Conservation (phyloP, 2,797 vertebrate species). For the Ispidina lecontei region DNA sequence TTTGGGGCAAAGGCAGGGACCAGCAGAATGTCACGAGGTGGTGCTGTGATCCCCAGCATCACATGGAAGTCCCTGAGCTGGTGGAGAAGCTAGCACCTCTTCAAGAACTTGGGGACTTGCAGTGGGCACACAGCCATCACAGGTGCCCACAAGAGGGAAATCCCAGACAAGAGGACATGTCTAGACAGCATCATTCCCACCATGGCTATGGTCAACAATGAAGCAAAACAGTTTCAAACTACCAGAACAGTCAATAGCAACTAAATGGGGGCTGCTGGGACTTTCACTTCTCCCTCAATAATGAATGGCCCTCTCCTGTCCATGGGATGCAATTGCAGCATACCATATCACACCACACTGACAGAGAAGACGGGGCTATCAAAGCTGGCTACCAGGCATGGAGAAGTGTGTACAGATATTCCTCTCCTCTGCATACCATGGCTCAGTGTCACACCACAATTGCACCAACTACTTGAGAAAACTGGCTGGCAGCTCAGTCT, state of each 20-base stretch:
- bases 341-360: not conserved
- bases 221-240: not conserved
- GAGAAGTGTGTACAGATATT: not conserved
- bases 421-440: not conserved
- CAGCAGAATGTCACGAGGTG: not conserved
- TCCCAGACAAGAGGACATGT: not conserved
- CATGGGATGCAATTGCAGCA: not conserved
- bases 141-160: not conserved
- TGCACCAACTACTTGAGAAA: not conserved
- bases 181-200: not conserved
- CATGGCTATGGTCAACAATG: fast-evolving
- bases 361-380: not conserved
- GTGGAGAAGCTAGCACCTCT: not conserved
- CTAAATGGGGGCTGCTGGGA: not conserved
- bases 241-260: not conserved
- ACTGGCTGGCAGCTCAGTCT: not conserved
- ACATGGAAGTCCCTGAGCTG: not conserved
- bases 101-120: not conserved
- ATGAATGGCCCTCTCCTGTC: not conserved
- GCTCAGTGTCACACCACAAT: fast-evolving
- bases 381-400: fast-evolving
- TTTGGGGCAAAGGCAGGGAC: not conserved
- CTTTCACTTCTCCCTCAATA: not conserved
- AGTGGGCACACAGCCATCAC: fast-evolving
- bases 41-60: not conserved